A percentile compares a stretch with the other conserved stretches of the same genome.
phyloP scores from a whole-genome alignment of 1,140 invertebrate genomes.

The Octopus bimaculoides region DNA sequence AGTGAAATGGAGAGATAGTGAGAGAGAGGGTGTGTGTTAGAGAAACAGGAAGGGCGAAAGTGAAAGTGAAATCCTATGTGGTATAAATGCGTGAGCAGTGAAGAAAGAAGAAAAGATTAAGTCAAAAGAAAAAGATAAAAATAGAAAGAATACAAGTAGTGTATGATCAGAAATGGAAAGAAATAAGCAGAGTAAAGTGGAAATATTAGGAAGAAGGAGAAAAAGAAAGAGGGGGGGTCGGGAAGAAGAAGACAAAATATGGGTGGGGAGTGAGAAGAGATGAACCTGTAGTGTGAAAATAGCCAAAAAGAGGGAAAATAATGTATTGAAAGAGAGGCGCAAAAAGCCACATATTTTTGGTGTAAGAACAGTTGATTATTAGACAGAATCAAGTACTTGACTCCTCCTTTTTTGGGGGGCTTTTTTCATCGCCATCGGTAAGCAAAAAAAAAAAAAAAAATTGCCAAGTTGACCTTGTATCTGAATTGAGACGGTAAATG shows the following conservation, averaged over 20 bases:
- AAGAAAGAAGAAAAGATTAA: background rate
- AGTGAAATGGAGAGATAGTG: slow-evolving; percentile 26
- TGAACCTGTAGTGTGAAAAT: background rate
- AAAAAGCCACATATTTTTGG: too few species aligned
- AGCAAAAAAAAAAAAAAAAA: too few species aligned
- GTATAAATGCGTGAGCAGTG: background rate
- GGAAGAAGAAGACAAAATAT: background rate
- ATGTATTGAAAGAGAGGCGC: background rate
- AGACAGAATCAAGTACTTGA: too few species aligned
- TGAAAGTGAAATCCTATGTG: background rate
- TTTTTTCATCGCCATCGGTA: too few species aligned
- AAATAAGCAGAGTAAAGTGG: background rate
- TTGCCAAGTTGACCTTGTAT: too few species aligned
- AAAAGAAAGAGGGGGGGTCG: background rate
- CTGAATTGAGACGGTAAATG: too few species aligned
- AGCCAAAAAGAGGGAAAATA: background rate
- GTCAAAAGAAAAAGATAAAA: background rate
- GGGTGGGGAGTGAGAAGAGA: background rate
- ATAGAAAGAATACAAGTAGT: background rate
- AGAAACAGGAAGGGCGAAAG: slow-evolving; percentile 12
- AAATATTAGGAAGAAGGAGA: background rate
- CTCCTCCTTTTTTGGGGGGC: too few species aligned
- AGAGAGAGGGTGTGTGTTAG: slow-evolving; percentile 17
- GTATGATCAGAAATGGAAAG: background rate
- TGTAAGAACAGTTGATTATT: too few species aligned